phyloP scores from a whole-genome alignment of 2,113 vertebrate genomes.

The Falco punctatus region DNA sequence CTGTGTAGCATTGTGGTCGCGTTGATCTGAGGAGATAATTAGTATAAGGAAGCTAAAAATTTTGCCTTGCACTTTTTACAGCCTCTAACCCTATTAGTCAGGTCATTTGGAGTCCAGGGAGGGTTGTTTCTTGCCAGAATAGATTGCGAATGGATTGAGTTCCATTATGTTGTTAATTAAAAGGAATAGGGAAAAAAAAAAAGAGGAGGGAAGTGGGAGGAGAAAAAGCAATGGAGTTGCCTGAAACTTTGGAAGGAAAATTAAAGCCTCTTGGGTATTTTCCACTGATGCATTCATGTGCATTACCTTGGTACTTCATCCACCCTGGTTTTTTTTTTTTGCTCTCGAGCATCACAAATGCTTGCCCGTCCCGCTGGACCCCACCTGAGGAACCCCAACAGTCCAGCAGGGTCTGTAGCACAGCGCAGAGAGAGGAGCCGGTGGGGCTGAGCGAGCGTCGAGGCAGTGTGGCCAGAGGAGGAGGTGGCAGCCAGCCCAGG shows the following conservation, averaged over 20 bases:
- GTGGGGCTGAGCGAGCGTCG: fast-evolving
- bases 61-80: conserved; percentile 27
- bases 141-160: conserved; percentile 60
- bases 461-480: neutral
- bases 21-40: conserved; percentile 36
- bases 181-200: neutral
- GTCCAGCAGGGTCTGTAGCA: fast-evolving
- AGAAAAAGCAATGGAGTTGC: neutral
- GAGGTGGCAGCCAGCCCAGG: neutral
- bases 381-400: neutral
- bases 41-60: conserved; percentile 38
- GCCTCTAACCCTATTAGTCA: conserved; percentile 65
- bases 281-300: neutral
- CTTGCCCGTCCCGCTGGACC: neutral
- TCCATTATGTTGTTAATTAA: conserved; percentile 72
- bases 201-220: neutral
- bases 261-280: neutral
- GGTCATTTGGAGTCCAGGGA: conserved; percentile 54
- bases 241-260: conserved; percentile 11
- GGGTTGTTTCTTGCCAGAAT: conserved; percentile 58
- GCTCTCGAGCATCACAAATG: neutral
- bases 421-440: neutral
- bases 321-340: neutral
- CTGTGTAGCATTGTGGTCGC: neutral
- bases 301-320: neutral